Evolutionary conservation across 2,797 vertebrate species (phyloP).

Genomic region (Platalea minor): DNA sequence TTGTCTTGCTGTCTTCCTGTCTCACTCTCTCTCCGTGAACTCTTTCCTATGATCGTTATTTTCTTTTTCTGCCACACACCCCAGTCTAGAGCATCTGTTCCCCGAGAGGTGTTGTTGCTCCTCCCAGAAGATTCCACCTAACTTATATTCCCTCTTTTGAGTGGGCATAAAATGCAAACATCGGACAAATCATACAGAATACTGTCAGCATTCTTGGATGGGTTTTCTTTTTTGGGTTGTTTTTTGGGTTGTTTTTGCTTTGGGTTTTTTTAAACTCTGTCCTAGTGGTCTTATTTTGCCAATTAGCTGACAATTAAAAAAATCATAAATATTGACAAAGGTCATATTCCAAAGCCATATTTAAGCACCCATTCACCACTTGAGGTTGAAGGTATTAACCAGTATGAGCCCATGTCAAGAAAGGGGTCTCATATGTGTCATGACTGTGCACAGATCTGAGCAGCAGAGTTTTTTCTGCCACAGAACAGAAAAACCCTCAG

Average conservation of each 20-base stretch:
- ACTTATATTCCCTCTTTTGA: background rate
- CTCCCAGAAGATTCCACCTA: background rate
- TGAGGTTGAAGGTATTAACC: background rate
- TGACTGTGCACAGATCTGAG: background rate
- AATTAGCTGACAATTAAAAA: background rate
- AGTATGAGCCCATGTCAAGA: background rate
- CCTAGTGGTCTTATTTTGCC: background rate
- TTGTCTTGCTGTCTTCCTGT: background rate
- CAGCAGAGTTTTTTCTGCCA: background rate
- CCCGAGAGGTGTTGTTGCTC: background rate
- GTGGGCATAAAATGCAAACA: background rate
- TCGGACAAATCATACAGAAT: background rate
- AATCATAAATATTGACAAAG: background rate
- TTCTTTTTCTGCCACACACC: background rate
- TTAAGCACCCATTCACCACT: background rate
- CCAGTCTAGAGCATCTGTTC: background rate
- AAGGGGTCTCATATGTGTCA: background rate
- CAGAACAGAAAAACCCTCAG: background rate
- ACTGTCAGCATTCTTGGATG: background rate
- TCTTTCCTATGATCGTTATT: background rate
- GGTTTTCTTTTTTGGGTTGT: background rate
- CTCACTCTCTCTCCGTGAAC: background rate
- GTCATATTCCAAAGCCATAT: background rate
- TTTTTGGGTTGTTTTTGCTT: background rate
- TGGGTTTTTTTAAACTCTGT: background rate